Conservation (phyloP, 2,888 invertebrate species). For the Psylliodes chrysocephalus region DNA sequence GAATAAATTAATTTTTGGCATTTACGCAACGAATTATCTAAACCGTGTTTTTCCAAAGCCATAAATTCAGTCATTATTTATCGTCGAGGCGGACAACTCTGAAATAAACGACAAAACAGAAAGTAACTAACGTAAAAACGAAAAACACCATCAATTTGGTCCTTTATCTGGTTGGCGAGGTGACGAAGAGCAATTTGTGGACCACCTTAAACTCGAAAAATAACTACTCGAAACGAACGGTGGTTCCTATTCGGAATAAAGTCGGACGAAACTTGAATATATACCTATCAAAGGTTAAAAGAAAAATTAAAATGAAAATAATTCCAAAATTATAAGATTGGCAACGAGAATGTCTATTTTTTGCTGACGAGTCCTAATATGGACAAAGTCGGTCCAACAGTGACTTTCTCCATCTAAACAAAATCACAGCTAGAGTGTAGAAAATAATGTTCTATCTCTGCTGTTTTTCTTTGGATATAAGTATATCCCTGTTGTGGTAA, state of each 20-base stretch:
- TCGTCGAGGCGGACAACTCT: background rate
- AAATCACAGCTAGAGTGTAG: too few species aligned
- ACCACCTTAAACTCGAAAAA: conserved; percentile 41
- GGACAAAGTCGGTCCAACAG: too few species aligned
- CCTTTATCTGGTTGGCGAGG: conserved; percentile 30
- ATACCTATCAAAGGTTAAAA: too few species aligned
- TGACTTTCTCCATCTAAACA: too few species aligned
- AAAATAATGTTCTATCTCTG: too few species aligned
- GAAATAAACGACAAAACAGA: background rate
- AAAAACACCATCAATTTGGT: conserved; percentile 22
- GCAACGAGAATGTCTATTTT: too few species aligned
- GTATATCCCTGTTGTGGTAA: too few species aligned
- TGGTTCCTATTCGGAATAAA: background rate
- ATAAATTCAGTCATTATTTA: conserved; percentile 1
- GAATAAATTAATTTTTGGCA: background rate
- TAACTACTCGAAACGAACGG: conserved; percentile 17
- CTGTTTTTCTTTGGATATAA: too few species aligned
- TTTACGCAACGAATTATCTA: background rate
- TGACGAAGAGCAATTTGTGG: conserved; percentile 42
- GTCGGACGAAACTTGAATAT: background rate
- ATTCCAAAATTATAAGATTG: too few species aligned
- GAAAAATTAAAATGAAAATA: too few species aligned
- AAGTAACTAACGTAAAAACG: background rate
- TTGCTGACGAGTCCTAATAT: too few species aligned
- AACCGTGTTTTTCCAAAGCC: background rate